Conservation (phyloP, 1,140 invertebrate genomes). For the Rhopalosiphum maidis region DNA sequence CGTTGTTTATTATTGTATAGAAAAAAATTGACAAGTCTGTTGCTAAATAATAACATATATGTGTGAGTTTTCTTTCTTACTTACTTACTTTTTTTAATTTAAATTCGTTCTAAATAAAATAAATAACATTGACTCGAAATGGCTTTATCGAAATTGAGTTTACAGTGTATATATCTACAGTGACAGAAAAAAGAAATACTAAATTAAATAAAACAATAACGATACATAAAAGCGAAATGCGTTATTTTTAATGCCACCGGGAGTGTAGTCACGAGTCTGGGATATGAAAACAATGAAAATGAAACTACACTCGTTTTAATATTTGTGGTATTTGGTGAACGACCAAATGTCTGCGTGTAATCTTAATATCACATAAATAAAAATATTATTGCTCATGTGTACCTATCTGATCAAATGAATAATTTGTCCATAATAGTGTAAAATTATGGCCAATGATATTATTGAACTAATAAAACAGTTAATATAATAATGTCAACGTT, state of each 20-base stretch:
- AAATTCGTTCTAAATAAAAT: neutral
- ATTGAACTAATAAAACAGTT: too few relatives aligned
- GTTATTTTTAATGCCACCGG: neutral
- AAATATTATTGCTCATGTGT: neutral
- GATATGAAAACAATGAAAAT: neutral
- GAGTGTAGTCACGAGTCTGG: neutral
- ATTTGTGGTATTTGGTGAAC: neutral
- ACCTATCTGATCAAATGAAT: neutral
- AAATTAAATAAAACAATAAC: slow-evolving; percentile 10
- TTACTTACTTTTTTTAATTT: neutral
- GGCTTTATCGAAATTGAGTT: neutral
- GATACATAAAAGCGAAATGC: neutral
- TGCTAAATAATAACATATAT: neutral
- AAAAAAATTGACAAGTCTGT: neutral
- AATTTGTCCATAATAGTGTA: neutral
- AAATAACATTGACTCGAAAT: neutral
- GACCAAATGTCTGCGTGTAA: neutral
- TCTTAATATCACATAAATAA: neutral
- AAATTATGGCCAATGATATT: neutral
- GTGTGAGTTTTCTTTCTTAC: neutral
- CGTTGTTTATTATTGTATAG: neutral
- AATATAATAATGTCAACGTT: neutral
- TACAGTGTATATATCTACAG: neutral
- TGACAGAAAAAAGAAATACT: slow-evolving; percentile 10
- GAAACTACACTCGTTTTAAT: neutral